phyloP scores from a whole-genome alignment of 2,797 vertebrate genomes.

The Champsocephalus esox region DNA sequence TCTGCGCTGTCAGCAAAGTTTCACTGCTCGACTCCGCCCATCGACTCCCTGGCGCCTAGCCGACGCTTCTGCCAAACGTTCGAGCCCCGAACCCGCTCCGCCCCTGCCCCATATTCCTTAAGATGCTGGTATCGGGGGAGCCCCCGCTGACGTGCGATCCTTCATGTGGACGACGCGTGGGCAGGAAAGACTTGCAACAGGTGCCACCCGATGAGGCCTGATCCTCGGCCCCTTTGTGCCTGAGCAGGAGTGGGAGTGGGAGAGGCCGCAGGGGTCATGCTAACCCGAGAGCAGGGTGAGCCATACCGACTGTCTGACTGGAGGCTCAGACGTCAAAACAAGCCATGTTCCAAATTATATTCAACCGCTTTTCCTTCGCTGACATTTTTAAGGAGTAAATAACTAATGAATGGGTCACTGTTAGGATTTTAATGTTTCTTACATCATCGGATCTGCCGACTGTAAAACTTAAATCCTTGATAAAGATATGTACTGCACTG shows the following conservation, averaged over 20 bases:
- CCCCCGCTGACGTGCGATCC: constrained; percentile 76
- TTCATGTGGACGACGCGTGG: constrained; percentile 86
- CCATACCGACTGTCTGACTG: constrained; percentile 67
- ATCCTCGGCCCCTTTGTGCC: constrained; percentile 78
- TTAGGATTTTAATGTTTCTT: constrained; percentile 18
- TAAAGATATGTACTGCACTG: not conserved
- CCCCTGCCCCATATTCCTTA: constrained; percentile 71
- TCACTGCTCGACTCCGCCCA: constrained; percentile 44
- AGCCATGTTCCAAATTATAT: constrained; percentile 55
- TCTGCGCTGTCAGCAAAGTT: constrained; percentile 75
- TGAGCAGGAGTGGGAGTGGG: constrained; percentile 83
- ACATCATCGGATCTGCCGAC: not conserved
- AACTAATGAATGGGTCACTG: constrained; percentile 42
- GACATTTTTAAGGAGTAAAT: constrained; percentile 53
- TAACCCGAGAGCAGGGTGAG: constrained; percentile 68
- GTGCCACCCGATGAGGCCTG: constrained; percentile 78
- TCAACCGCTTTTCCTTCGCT: constrained; percentile 56
- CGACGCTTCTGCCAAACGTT: constrained; percentile 65
- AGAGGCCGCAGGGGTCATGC: constrained; percentile 81
- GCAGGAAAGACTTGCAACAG: constrained; percentile 81
- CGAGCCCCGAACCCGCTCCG: constrained; percentile 42
- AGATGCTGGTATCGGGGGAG: constrained; percentile 70
- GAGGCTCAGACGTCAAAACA: constrained; percentile 66
- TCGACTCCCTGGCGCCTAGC: constrained; percentile 50
- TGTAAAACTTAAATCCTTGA: not conserved